phyloP scores from a whole-genome alignment of 2,888 invertebrate species.

The Lutraria lutraria region DNA sequence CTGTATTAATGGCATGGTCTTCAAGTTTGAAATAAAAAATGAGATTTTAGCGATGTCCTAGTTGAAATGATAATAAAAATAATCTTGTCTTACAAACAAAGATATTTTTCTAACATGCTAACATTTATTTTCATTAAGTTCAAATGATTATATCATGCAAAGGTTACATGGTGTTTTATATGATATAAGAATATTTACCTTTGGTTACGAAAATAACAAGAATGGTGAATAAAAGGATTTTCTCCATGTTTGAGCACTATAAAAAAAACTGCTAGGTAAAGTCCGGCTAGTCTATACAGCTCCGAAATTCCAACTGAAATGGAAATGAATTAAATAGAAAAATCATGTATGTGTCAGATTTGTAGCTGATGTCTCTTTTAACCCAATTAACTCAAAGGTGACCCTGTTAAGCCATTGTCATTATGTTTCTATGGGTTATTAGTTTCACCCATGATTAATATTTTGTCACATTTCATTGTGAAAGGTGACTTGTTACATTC shows the following conservation, averaged over 20 bases:
- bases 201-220: neutral
- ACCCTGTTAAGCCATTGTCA: neutral
- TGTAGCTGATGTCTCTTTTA: neutral
- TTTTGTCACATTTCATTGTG: neutral
- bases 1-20: too few relatives aligned
- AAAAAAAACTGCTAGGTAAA: neutral
- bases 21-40: too few relatives aligned
- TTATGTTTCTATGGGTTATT: neutral
- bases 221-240: neutral
- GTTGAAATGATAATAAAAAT: too few relatives aligned
- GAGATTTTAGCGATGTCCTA: too few relatives aligned
- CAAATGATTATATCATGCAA: too few relatives aligned
- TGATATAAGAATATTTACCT: neutral
- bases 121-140: too few relatives aligned
- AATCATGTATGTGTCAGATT: neutral
- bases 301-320: neutral
- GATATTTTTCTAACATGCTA: too few relatives aligned
- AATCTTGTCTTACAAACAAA: too few relatives aligned
- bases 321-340: neutral
- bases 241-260: conserved; percentile 16
- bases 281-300: neutral
- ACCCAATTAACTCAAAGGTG: neutral
- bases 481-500: neutral
- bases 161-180: too few relatives aligned
- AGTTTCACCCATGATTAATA: neutral